These are phyloP conservation scores for Vanessa cardui DNA, from an alignment of 2,888 invertebrate species.

Conservation along the genomic window DNA sequence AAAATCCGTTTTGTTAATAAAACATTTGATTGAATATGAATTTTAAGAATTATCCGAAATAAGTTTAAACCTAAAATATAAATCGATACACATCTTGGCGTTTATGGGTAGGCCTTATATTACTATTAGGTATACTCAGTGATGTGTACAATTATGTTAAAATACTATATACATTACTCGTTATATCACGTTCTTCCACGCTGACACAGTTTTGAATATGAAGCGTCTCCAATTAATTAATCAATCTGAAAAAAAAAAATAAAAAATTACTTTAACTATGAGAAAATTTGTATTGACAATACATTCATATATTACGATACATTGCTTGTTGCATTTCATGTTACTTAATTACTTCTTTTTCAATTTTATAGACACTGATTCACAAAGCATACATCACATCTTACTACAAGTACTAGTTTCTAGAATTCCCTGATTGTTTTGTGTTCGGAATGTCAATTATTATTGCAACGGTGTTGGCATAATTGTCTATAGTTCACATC, in stretches of 20 bases:
- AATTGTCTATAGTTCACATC: no score
- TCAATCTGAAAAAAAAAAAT: constrained; percentile 27
- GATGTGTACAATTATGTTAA: neutral
- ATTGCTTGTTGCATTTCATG: no score
- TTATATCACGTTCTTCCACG: constrained; percentile 28
- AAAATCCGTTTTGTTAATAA: neutral
- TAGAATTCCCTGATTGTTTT: no score
- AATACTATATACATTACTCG: constrained; percentile 17
- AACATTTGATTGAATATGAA: neutral
- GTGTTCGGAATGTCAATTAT: no score
- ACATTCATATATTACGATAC: no score
- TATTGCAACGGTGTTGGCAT: no score
- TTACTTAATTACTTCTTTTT: no score
- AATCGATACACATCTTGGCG: neutral
- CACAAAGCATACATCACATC: no score
- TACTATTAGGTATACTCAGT: neutral
- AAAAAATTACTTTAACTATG: neutral
- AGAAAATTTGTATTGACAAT: no score
- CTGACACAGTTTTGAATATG: constrained; percentile 28
- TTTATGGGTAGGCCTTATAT: neutral
- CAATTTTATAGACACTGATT: no score
- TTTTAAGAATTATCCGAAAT: neutral
- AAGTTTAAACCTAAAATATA: neutral
- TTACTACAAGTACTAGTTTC: no score
- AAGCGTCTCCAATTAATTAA: constrained; percentile 27